Conservation (phyloP, 1,140 invertebrate genomes). For the Pogonus chalceus region DNA sequence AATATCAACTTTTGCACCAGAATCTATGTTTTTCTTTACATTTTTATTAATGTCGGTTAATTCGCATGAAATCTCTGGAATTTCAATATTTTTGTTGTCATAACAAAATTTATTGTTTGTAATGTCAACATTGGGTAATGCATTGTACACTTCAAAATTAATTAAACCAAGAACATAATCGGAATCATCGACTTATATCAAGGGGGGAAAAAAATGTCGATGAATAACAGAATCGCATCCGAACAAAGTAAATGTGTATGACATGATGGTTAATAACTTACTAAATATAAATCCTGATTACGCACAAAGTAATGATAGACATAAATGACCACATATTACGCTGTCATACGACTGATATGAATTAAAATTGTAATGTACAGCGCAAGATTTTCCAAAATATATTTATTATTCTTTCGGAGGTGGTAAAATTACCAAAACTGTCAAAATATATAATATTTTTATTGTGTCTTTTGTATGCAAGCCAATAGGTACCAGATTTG, state of each 20-base stretch:
- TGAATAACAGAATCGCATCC: constrained; percentile 7
- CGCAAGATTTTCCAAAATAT: constrained; percentile 16
- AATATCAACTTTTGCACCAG: too few species aligned
- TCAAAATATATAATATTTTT: constrained; percentile 19
- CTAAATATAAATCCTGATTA: constrained; percentile 9
- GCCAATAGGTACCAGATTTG: constrained; percentile 24
- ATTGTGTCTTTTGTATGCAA: constrained; percentile 23
- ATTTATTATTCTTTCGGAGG: constrained; percentile 24
- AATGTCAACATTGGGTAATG: too few species aligned
- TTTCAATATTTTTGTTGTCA: too few species aligned
- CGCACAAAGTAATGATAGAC: constrained; percentile 16
- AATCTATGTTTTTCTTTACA: too few species aligned
- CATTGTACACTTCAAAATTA: too few species aligned
- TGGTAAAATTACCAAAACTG: constrained; percentile 26
- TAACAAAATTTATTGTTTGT: too few species aligned
- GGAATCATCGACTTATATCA: constrained; percentile 12
- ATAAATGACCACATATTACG: constrained; percentile 16
- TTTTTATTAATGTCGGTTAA: too few species aligned
- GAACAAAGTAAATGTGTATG: too few species aligned
- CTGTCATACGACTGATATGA: constrained; percentile 8
- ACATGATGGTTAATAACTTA: too few species aligned
- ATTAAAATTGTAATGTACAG: constrained; percentile 10
- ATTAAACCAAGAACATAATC: too few species aligned
- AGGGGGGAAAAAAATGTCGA: constrained; percentile 17
- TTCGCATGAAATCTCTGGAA: too few species aligned